Evolutionary conservation across 2,888 invertebrate species (phyloP).

Genomic region (Volucella inflata): DNA sequence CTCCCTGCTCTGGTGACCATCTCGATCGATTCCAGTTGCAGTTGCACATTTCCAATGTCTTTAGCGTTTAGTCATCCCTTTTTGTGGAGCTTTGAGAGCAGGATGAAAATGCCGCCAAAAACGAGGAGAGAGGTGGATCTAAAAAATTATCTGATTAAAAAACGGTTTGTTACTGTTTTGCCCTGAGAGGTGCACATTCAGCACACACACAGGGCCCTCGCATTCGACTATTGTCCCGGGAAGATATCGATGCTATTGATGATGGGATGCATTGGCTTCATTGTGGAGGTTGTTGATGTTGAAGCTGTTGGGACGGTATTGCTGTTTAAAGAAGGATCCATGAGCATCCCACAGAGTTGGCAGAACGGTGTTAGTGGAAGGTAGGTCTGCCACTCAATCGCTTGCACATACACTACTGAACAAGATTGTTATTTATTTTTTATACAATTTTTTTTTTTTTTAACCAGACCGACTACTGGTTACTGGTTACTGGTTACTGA

Average conservation of each 20-base stretch:
- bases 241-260: constrained; percentile 68
- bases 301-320: constrained; percentile 23
- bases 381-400: constrained; percentile 63
- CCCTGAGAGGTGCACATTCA: constrained; percentile 51
- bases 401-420: constrained; percentile 28
- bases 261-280: constrained; percentile 42
- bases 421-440: constrained; percentile 28
- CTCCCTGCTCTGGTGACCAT: constrained; percentile 22
- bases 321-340: constrained; percentile 23
- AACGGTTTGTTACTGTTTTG: constrained; percentile 75
- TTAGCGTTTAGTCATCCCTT: constrained; percentile 62
- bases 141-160: constrained; percentile 74
- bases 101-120: constrained; percentile 73
- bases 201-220: constrained; percentile 19
- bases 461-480: background rate
- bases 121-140: constrained; percentile 65
- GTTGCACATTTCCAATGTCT: constrained; percentile 71
- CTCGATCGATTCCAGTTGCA: constrained; percentile 67
- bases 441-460: background rate
- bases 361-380: constrained; percentile 30
- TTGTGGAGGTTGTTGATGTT: constrained; percentile 34
- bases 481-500: constrained; percentile 36
- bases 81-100: constrained; percentile 57
- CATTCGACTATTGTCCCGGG: constrained; percentile 54
- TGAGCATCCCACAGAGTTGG: constrained; percentile 60